phyloP scores from a whole-genome alignment of 2,888 invertebrate species.

The Eutolmus rufibarbis region DNA sequence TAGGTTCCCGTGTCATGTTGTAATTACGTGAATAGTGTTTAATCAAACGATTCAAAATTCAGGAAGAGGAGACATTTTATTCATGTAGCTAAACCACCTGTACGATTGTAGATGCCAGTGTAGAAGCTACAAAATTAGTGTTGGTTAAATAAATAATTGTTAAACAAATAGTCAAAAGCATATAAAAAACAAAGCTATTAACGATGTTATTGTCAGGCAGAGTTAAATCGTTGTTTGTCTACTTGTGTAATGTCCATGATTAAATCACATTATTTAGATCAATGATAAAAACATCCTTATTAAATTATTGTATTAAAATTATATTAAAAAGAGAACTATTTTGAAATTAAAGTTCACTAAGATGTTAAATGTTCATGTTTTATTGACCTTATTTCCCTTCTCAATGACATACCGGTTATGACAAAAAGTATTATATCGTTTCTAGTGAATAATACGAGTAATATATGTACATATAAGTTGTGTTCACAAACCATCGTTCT shows the following conservation, averaged over 20 bases:
- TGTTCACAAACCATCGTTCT: too few relatives aligned
- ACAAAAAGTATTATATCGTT: too few relatives aligned
- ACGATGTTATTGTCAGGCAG: not conserved
- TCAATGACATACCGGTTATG: not conserved
- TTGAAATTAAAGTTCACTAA: constrained; percentile 21
- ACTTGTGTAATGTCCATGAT: constrained; percentile 34
- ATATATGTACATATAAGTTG: too few relatives aligned
- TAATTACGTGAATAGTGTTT: constrained; percentile 3
- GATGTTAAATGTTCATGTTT: not conserved
- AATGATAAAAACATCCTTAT: not conserved
- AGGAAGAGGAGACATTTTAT: not conserved
- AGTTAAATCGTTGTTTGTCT: not conserved
- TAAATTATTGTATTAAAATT: constrained; percentile 5
- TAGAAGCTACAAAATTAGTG: not conserved
- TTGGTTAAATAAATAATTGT: constrained; percentile 9
- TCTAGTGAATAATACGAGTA: too few relatives aligned
- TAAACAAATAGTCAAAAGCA: not conserved
- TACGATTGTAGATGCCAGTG: not conserved
- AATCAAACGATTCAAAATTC: not conserved
- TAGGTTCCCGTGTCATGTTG: constrained; percentile 38
- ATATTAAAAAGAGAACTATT: not conserved
- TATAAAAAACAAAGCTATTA: not conserved
- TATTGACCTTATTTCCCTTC: not conserved
- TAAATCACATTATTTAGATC: constrained; percentile 17
- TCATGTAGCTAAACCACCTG: not conserved